These are phyloP conservation scores for Cyanoderma ruficeps DNA, from an alignment of 2,113 vertebrate species.

Conservation along the genomic window DNA sequence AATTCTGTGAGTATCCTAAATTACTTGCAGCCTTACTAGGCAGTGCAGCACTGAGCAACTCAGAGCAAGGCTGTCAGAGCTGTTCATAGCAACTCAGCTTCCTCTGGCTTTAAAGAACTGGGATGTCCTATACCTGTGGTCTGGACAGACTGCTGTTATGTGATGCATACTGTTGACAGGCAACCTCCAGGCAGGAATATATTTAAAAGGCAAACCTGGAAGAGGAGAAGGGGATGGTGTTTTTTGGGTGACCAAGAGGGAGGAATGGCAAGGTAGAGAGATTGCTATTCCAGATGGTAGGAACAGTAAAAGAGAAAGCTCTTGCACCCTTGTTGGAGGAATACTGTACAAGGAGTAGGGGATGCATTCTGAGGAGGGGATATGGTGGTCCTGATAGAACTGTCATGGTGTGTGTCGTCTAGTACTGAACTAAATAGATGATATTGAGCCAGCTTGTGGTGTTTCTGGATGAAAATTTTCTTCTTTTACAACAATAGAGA, in stretches of 20 bases:
- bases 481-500: slow-evolving; percentile 7
- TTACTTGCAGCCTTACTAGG: neutral
- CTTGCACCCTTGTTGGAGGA: neutral
- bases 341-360: neutral
- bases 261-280: neutral
- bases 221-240: neutral
- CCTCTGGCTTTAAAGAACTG: neutral
- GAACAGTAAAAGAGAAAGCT: neutral
- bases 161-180: neutral
- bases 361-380: neutral
- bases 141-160: neutral
- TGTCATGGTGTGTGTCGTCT: neutral
- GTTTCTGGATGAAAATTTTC: slow-evolving; percentile 4
- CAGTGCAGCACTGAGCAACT: neutral
- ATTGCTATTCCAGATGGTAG: neutral
- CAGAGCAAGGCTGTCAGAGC: neutral
- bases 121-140: neutral
- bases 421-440: neutral
- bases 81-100: neutral
- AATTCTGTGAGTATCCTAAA: neutral
- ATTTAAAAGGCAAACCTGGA: neutral
- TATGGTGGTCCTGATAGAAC: neutral
- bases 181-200: neutral
- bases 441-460: neutral
- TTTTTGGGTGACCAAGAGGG: neutral